Conservation (phyloP, 2,797 vertebrate genomes). For the Crenichthys baileyi region DNA sequence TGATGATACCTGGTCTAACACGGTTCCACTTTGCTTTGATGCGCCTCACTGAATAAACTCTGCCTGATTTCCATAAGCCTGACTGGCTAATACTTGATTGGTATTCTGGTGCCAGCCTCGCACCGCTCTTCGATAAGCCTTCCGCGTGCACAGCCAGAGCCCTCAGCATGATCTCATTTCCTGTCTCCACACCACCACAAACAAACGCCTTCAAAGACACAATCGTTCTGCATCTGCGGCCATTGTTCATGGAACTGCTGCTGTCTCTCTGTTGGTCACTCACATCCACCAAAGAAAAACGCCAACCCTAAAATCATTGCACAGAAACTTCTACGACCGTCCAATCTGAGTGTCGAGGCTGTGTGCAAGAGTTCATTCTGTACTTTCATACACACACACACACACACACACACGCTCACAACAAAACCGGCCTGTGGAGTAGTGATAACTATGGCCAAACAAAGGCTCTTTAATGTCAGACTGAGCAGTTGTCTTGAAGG, state of each 20-base stretch:
- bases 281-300: constrained; percentile 1
- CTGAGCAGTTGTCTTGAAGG: constrained; percentile 77
- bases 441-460: constrained; percentile 79
- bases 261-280: constrained; percentile 57
- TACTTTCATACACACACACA: constrained; percentile 33
- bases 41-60: constrained; percentile 51
- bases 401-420: constrained; percentile 49
- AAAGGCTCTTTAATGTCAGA: constrained; percentile 80
- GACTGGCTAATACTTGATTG: constrained; percentile 69
- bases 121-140: constrained; percentile 65
- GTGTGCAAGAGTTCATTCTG: constrained; percentile 62
- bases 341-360: constrained; percentile 31
- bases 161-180: constrained; percentile 77
- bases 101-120: constrained; percentile 68
- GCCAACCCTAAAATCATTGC: constrained; percentile 32
- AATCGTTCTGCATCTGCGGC: constrained; percentile 67
- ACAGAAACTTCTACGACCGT: constrained; percentile 31
- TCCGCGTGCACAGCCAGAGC: constrained; percentile 51
- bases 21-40: constrained; percentile 50
- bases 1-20: constrained; percentile 36
- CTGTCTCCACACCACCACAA: constrained; percentile 72
- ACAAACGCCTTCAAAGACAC: constrained; percentile 67
- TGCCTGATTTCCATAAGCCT: constrained; percentile 69
- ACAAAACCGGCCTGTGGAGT: constrained; percentile 72
- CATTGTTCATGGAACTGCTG: constrained; percentile 57